Evolutionary conservation across 2,888 invertebrate species (phyloP).

Genomic region (Phymatocera aterrima): DNA sequence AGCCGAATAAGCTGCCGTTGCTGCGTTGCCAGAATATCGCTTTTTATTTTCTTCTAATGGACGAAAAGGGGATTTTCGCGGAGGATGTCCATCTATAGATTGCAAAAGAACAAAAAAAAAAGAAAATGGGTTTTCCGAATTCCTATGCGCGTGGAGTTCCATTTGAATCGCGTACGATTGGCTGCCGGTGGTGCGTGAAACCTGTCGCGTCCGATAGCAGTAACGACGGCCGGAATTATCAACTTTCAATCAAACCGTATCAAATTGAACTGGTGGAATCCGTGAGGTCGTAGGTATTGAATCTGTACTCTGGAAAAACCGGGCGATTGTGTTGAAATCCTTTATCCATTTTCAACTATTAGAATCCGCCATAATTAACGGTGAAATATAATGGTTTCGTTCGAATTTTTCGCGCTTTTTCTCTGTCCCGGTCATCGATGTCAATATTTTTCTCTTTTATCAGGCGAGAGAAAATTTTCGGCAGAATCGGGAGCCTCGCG

Average conservation of each 20-base stretch:
- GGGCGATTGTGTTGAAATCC: too few relatives aligned
- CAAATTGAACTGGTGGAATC: background rate
- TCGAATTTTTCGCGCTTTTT: too few relatives aligned
- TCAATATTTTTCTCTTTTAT: too few relatives aligned
- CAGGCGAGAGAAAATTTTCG: too few relatives aligned
- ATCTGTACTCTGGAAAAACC: conserved; percentile 9
- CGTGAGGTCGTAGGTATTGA: too few relatives aligned
- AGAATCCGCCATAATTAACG: background rate
- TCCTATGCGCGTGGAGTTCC: background rate
- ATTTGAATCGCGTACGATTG: conserved; percentile 23
- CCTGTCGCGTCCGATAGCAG: background rate
- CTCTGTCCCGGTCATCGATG: too few relatives aligned
- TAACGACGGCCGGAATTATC: background rate
- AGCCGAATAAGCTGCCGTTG: background rate
- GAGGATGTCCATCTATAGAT: too few relatives aligned
- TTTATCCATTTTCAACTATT: background rate
- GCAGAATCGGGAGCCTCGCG: too few relatives aligned
- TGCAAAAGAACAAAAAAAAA: too few relatives aligned
- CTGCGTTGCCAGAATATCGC: background rate
- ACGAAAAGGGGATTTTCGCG: too few relatives aligned
- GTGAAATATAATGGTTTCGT: background rate
- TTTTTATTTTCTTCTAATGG: too few relatives aligned
- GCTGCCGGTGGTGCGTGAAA: conserved; percentile 35
- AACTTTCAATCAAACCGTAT: conserved; percentile 4
- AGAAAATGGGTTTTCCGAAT: conserved; percentile 36